These are phyloP conservation scores for Paratilapia polleni DNA, from an alignment of 2,113 vertebrate genomes.

Conservation along the genomic window DNA sequence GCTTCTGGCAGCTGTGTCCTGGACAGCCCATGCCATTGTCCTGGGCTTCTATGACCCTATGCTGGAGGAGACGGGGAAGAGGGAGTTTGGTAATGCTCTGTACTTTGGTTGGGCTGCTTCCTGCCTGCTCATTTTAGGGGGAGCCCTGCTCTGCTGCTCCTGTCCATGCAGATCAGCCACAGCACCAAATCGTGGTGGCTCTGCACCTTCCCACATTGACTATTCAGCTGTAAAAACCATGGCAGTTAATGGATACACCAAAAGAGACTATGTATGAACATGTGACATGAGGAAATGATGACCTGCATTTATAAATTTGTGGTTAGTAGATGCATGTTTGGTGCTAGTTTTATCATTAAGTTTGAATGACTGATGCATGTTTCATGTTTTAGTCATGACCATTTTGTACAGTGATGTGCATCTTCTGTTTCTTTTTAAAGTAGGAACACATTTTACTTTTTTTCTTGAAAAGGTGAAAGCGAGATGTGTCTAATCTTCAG, in stretches of 20 bases:
- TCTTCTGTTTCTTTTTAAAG: background rate
- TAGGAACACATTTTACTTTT: background rate
- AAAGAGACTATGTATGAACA: conserved; percentile 82
- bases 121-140: conserved; percentile 79
- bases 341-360: background rate
- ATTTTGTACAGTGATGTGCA: background rate
- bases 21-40: conserved; percentile 82
- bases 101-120: conserved; percentile 84
- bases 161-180: conserved; percentile 55
- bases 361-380: background rate
- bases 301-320: background rate
- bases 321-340: background rate
- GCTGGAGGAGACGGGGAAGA: conserved; percentile 81
- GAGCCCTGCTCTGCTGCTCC: conserved; percentile 80
- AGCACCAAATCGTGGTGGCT: background rate
- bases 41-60: conserved; percentile 80
- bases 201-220: conserved; percentile 42
- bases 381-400: rapidly evolving
- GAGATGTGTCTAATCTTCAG: background rate
- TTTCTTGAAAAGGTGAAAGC: background rate
- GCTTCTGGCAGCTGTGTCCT: conserved; percentile 80
- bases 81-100: conserved; percentile 83
- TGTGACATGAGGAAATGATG: background rate
- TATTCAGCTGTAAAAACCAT: conserved; percentile 72
- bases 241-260: conserved; percentile 69